Percentiles rank a stretch among this genome's conserved stretches.
Conservation (phyloP, 2,888 invertebrate genomes). For the Lagria hirta region DNA sequence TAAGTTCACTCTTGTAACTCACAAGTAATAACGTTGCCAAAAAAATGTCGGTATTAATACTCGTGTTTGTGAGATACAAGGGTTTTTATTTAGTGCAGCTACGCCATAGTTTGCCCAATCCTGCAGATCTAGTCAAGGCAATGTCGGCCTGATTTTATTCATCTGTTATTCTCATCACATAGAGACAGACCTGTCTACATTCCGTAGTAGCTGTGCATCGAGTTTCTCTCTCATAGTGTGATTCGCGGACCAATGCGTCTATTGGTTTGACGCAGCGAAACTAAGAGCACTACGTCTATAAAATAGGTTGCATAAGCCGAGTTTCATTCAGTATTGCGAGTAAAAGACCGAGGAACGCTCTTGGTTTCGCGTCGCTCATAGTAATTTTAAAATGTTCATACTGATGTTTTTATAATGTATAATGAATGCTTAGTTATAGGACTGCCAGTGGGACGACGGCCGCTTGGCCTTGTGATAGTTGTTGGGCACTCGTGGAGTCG, state of each 20-base stretch:
- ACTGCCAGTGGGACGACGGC: constrained; percentile 37
- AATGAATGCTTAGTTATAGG: constrained; percentile 39
- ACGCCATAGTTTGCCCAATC: constrained; percentile 45
- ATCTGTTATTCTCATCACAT: constrained; percentile 16
- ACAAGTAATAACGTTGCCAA: constrained; percentile 1
- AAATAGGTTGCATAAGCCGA: not conserved
- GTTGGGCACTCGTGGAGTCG: constrained; percentile 40
- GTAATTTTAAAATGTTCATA: constrained; percentile 49
- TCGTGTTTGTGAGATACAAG: constrained; percentile 21
- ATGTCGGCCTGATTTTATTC: constrained; percentile 32
- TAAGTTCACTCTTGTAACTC: constrained; percentile 2
- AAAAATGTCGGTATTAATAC: too few species aligned
- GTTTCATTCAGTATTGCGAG: too few species aligned
- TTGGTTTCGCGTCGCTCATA: constrained; percentile 49
- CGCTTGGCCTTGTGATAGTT: constrained; percentile 51
- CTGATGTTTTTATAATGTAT: constrained; percentile 47
- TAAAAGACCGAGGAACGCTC: too few species aligned
- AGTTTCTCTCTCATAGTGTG: constrained; percentile 43
- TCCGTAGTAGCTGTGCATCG: constrained; percentile 51
- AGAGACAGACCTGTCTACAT: constrained; percentile 49
- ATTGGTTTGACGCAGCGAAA: constrained; percentile 46
- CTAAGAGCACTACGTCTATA: constrained; percentile 48
- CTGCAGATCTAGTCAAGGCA: constrained; percentile 50
- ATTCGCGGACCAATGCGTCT: constrained; percentile 54
- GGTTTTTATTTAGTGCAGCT: constrained; percentile 39